Evolutionary conservation across 1,140 invertebrate species (phyloP).

Genomic region (Brachionus rubens): DNA sequence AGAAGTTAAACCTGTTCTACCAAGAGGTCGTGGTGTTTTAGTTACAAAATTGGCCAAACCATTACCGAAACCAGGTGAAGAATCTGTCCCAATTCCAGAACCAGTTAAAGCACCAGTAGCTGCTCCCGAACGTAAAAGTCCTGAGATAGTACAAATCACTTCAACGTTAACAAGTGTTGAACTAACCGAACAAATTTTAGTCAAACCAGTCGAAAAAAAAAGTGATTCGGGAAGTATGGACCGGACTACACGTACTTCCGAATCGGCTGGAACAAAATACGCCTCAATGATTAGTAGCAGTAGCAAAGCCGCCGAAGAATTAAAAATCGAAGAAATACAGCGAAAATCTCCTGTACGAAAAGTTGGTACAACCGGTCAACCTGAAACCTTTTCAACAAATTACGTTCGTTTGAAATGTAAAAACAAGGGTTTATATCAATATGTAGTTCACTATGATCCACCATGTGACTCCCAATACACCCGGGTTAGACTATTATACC

Average conservation of each 20-base stretch:
- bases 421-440: slow-evolving; percentile 34
- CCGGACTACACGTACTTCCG: not conserved
- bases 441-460: slow-evolving; percentile 40
- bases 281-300: not conserved
- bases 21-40: not conserved
- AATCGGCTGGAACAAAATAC: not conserved
- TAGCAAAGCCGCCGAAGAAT: slow-evolving; percentile 24
- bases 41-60: not conserved
- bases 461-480: slow-evolving; percentile 18
- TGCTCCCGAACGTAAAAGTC: not conserved
- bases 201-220: slow-evolving; percentile 6
- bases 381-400: not conserved
- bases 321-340: slow-evolving; percentile 27
- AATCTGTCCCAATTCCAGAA: not conserved
- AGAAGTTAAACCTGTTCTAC: not conserved
- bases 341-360: slow-evolving; percentile 26
- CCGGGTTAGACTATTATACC: not conserved
- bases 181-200: not conserved
- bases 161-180: not conserved
- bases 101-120: not conserved
- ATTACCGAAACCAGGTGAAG: not conserved
- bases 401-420: slow-evolving; percentile 25
- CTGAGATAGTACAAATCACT: not conserved
- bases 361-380: not conserved
- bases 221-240: slow-evolving; percentile 17